A percentile compares a stretch with the other conserved stretches of the same genome.
These are phyloP conservation scores for Bovichtus variegatus DNA, from an alignment of 2,797 vertebrate species.

Conservation along the genomic window DNA sequence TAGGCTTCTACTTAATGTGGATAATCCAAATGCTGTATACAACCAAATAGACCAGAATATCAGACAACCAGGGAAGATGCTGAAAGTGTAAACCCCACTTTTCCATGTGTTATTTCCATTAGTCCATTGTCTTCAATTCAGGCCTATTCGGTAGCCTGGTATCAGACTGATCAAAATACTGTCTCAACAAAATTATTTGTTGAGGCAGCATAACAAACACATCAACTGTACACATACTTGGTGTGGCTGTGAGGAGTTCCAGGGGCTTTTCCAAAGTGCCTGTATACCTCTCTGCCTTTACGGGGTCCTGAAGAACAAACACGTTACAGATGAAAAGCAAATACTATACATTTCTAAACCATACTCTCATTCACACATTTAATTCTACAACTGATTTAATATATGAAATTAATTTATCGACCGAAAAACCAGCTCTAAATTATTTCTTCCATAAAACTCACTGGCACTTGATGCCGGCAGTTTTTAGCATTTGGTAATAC, in stretches of 20 bases:
- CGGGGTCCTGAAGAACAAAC: constrained; percentile 86
- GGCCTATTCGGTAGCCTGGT: neutral
- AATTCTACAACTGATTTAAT: neutral
- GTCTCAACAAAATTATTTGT: neutral
- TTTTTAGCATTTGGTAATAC: neutral
- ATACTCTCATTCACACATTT: neutral
- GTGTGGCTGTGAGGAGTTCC: constrained; percentile 95
- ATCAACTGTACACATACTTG: constrained; percentile 85
- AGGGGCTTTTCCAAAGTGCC: constrained; percentile 94
- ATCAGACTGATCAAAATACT: neutral
- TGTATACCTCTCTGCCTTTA: constrained; percentile 94
- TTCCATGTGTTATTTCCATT: no score
- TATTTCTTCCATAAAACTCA: neutral
- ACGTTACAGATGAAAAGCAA: neutral
- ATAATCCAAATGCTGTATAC: neutral
- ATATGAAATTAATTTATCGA: neutral
- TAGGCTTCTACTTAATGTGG: no score
- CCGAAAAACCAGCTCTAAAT: neutral
- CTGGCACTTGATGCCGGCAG: no score
- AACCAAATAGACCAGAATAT: neutral
- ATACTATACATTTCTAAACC: no score
- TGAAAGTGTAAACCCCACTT: neutral
- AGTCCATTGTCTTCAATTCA: neutral
- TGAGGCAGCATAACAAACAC: neutral
- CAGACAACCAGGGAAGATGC: neutral